Percentiles rank a stretch among this genome's conserved stretches.
Evolutionary conservation across 1,140 invertebrate genomes (phyloP).

Genomic region (Drosophila yakuba): DNA sequence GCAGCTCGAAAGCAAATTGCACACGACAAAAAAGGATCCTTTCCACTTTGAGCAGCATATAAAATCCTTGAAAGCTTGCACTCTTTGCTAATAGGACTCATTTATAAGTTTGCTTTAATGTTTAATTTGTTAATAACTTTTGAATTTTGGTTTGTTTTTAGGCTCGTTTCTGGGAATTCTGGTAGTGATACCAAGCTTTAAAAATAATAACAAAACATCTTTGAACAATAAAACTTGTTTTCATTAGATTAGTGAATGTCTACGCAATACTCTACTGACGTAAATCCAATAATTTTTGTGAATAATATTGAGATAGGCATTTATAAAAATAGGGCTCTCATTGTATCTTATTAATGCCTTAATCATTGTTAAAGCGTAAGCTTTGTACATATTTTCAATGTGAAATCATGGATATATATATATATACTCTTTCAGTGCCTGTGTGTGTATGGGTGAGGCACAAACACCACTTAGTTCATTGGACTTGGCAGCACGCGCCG

Average conservation of each 20-base stretch:
- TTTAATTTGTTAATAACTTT: too few species aligned
- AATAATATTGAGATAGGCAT: not conserved
- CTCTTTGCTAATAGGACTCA: not conserved
- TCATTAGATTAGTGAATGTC: not conserved
- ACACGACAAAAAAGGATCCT: not conserved
- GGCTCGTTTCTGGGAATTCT: not conserved
- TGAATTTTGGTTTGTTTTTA: too few species aligned
- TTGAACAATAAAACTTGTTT: not conserved
- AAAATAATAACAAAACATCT: not conserved
- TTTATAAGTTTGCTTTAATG: not conserved
- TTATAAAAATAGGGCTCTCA: not conserved
- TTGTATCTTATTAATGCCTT: not conserved
- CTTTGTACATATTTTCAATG: too few species aligned
- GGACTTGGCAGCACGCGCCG: conserved; percentile 66
- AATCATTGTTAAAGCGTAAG: too few species aligned
- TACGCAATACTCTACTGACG: not conserved
- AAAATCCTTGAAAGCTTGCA: too few species aligned
- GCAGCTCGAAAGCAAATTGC: conserved; percentile 1
- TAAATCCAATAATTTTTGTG: not conserved
- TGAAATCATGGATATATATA: not conserved
- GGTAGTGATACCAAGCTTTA: not conserved
- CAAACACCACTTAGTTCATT: conserved; percentile 70
- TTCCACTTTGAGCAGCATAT: too few species aligned
- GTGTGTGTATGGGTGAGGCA: conserved; percentile 1
- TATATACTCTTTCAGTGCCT: not conserved